These are phyloP conservation scores for Drosophila baimaii DNA, from an alignment of 1,140 invertebrate species.

Conservation along the genomic window DNA sequence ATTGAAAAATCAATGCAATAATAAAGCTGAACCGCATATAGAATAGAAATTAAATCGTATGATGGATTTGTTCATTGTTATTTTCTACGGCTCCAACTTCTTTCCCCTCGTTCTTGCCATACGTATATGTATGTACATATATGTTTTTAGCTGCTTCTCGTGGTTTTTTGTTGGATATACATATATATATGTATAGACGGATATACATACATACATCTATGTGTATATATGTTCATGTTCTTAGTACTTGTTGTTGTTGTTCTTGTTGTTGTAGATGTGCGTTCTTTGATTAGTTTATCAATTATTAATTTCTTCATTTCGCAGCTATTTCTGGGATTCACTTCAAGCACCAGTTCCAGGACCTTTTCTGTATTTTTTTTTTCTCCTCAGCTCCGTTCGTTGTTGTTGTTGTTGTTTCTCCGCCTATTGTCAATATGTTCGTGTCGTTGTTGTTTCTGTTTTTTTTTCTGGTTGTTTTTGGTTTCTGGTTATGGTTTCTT, in stretches of 20 bases:
- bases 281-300: constrained; percentile 44
- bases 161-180: background rate
- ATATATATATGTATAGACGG: too few species aligned
- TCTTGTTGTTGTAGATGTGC: constrained; percentile 45
- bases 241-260: constrained; percentile 31
- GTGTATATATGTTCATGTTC: constrained; percentile 47
- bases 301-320: constrained; percentile 43
- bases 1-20: constrained; percentile 79
- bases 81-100: constrained; percentile 19
- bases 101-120: constrained; percentile 27
- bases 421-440: constrained; percentile 49
- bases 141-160: constrained; percentile 6
- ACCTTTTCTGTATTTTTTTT: too few species aligned
- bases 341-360: constrained; percentile 20
- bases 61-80: constrained; percentile 73
- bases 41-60: constrained; percentile 85
- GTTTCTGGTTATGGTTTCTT: constrained; percentile 16
- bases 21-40: constrained; percentile 85
- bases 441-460: constrained; percentile 38
- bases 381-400: constrained; percentile 12
- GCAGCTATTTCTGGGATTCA: constrained; percentile 25
- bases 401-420: constrained; percentile 14
- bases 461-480: constrained; percentile 17
- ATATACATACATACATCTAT: constrained; percentile 35
- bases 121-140: constrained; percentile 5